phyloP scores from a whole-genome alignment of 1,140 invertebrate genomes.

The Plectrocnemia conspersa region DNA sequence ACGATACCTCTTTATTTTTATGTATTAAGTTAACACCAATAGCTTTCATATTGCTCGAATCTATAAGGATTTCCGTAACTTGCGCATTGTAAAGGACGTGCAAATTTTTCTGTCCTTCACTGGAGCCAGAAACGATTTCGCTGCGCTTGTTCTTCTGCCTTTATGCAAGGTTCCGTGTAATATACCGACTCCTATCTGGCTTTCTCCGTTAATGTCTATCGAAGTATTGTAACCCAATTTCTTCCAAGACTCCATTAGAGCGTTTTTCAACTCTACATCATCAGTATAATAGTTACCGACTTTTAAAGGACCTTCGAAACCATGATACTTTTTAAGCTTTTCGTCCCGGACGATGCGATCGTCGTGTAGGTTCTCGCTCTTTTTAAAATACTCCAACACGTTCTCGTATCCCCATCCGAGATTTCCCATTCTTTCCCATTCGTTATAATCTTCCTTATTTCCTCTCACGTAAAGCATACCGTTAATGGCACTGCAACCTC shows the following conservation, averaged over 20 bases:
- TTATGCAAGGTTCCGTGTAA: constrained; percentile 45
- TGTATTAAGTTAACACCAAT: constrained; percentile 54
- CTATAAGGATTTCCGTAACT: constrained; percentile 62
- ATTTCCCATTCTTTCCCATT: constrained; percentile 55
- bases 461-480: constrained; percentile 59
- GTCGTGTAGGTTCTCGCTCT: constrained; percentile 39
- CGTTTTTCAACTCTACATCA: not conserved
- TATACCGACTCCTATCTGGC: constrained; percentile 53
- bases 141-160: constrained; percentile 43
- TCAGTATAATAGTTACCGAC: not conserved
- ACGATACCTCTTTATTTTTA: constrained; percentile 41
- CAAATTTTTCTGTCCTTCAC: constrained; percentile 52
- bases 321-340: constrained; percentile 12
- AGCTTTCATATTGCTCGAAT: constrained; percentile 53
- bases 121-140: constrained; percentile 51
- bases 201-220: constrained; percentile 55
- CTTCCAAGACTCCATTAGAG: constrained; percentile 35
- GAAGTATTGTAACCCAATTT: constrained; percentile 44
- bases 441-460: constrained; percentile 54
- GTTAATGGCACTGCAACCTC: constrained; percentile 56
- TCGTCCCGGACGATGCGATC: not conserved
- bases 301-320: not conserved
- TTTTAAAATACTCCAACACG: constrained; percentile 51
- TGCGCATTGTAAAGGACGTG: constrained; percentile 52
- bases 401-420: constrained; percentile 54